A percentile compares a stretch with the other conserved stretches of the same genome.
phyloP scores from a whole-genome alignment of 2,113 vertebrate species.

The Oryzias javanicus region DNA sequence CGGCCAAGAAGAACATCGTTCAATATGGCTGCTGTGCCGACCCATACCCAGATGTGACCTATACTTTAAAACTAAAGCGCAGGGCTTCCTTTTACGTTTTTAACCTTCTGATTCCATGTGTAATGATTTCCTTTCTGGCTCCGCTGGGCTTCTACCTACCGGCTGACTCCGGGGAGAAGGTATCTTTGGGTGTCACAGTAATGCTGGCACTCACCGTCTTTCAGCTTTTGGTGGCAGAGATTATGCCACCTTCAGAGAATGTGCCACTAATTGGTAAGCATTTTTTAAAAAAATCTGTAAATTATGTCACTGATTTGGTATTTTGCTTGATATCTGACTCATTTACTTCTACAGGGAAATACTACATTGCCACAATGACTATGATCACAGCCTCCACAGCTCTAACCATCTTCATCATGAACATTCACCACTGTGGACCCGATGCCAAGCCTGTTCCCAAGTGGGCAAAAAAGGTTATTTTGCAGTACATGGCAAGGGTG shows the following conservation, averaged over 20 bases:
- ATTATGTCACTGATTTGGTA: not conserved
- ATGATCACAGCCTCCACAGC: conserved; percentile 90
- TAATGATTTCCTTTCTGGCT: conserved; percentile 90
- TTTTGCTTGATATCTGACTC: not conserved
- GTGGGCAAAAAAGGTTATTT: conserved; percentile 83
- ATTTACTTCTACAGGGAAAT: conserved; percentile 79
- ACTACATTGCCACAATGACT: conserved; percentile 94
- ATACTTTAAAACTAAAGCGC: conserved; percentile 84
- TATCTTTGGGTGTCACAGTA: conserved; percentile 89
- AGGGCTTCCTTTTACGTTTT: conserved; percentile 89
- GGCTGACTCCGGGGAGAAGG: conserved; percentile 89
- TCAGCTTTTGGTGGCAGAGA: conserved; percentile 90
- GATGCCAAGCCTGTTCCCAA: conserved; percentile 83
- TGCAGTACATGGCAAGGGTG: conserved; percentile 83
- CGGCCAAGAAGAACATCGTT: conserved; percentile 79
- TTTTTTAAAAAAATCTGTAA: not conserved
- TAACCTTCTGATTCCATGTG: conserved; percentile 89
- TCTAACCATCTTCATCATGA: conserved; percentile 91
- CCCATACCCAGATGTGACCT: conserved; percentile 89
- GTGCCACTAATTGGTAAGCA: conserved; percentile 89
- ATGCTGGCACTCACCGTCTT: conserved; percentile 91
- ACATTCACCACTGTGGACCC: conserved; percentile 87
- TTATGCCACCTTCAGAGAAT: conserved; percentile 89
- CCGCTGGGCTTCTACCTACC: conserved; percentile 92
- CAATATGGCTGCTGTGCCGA: conserved; percentile 90